Evolutionary conservation across 2,113 vertebrate species (phyloP).

Genomic region (Oryzias javanicus): DNA sequence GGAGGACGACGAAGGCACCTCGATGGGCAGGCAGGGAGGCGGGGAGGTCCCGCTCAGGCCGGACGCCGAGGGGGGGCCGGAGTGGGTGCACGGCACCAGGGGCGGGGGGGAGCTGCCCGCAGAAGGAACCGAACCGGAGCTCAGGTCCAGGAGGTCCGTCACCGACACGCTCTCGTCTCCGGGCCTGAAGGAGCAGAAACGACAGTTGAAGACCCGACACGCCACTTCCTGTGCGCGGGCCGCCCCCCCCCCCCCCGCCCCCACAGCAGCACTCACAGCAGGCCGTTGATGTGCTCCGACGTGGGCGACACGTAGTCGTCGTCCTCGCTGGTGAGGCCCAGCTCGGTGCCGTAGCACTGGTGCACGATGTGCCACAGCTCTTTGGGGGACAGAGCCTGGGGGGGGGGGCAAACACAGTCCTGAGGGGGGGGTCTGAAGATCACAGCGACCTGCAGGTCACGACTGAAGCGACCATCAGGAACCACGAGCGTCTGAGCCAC

Average conservation of each 20-base stretch:
- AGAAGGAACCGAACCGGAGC: constrained; percentile 67
- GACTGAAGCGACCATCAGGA: too few species aligned
- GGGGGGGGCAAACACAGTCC: constrained; percentile 5
- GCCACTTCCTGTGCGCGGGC: too few species aligned
- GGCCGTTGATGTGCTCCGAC: constrained; percentile 84
- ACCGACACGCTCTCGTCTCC: constrained; percentile 80
- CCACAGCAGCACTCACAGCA: constrained; percentile 81
- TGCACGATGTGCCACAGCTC: constrained; percentile 92
- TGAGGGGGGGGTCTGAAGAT: too few species aligned
- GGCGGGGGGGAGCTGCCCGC: constrained; percentile 65
- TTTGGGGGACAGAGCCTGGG: constrained; percentile 84
- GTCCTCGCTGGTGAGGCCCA: constrained; percentile 91
- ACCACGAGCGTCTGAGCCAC: too few species aligned
- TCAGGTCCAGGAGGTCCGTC: constrained; percentile 82
- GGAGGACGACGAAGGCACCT: constrained; percentile 56
- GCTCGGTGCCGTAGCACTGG: constrained; percentile 90
- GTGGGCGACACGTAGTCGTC: constrained; percentile 89
- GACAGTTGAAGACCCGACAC: too few species aligned
- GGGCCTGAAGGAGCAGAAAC: constrained; percentile 61
- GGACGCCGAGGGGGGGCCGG: constrained; percentile 57
- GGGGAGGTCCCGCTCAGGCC: constrained; percentile 55
- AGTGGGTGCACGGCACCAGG: constrained; percentile 58
- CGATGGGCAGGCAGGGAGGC: constrained; percentile 64
- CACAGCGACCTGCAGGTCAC: too few species aligned
- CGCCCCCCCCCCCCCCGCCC: not conserved